Percentiles rank a stretch among this genome's conserved stretches.
Conservation (phyloP, 1,140 invertebrate genomes). For the Acromyrmex heyeri region DNA sequence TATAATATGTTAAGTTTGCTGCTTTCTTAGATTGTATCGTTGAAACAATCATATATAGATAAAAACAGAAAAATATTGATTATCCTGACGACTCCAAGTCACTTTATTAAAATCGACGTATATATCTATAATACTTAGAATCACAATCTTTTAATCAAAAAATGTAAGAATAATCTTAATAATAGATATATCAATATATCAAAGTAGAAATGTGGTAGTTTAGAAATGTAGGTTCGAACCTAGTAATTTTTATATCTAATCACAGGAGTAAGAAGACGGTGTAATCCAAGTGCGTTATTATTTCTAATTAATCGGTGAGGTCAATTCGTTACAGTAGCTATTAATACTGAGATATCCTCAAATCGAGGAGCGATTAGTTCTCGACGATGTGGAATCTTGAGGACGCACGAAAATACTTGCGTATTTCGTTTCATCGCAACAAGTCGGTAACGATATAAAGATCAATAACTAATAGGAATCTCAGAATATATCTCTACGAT, state of each 20-base stretch:
- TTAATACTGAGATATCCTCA: constrained; percentile 43
- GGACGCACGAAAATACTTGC: neutral
- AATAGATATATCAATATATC: constrained; percentile 20
- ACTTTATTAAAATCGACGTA: constrained; percentile 31
- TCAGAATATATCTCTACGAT: neutral
- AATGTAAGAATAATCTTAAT: neutral
- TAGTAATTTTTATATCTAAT: constrained; percentile 53
- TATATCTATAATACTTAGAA: constrained; percentile 35
- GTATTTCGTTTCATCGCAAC: neutral
- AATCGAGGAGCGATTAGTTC: neutral
- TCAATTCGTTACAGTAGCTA: constrained; percentile 27
- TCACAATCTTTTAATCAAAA: constrained; percentile 47
- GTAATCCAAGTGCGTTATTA: constrained; percentile 28
- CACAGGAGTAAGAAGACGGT: neutral
- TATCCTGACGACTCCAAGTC: neutral
- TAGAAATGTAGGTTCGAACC: no score
- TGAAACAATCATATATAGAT: neutral
- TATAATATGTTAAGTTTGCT: neutral
- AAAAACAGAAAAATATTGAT: neutral
- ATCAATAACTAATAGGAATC: constrained; percentile 7
- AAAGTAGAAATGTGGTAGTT: constrained; percentile 45
- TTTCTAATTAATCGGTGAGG: constrained; percentile 20
- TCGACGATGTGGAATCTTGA: neutral
- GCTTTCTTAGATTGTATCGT: constrained; percentile 18
- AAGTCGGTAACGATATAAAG: neutral